Evolutionary conservation across 2,797 vertebrate genomes (phyloP), one percentile per base, ranked within the genome.

Genomic region (Acrossocheilus wenchowensis): DNA sequence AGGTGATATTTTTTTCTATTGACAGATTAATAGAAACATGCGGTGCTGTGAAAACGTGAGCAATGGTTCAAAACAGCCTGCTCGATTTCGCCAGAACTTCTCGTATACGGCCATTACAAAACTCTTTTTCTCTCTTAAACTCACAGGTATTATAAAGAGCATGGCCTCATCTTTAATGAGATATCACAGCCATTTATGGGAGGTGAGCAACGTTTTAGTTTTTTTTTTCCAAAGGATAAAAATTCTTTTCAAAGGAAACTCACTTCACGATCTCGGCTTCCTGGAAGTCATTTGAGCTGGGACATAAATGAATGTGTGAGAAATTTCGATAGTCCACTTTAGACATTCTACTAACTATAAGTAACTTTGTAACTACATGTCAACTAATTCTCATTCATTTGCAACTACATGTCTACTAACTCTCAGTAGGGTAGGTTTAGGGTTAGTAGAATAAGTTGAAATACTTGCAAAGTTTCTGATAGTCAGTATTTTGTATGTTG

Each of bases 51-150:
- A 83, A 81, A 64, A 82, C 34, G 23, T 68, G 50, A 85, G 52
- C 83, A 81, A 83, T 88, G 79, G 82, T 64, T 84, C 36, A 68
- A 84, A 90, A 75, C 57, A 4, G 66, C 83, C 78, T 39, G 52
- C 62, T 66, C 41, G 17, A 14, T 80, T 45, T 64, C 41, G 6
- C 6, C 19, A 68, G 45, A 71, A 21, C 80, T 82, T 81, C 21
- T 52, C 12, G n/a, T n/a, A 48, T 66, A 12, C n/a, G 34, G 60
- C 30, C 71, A 64, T 60, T 62, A 60, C 50, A 48, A 66, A 17
- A 23, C 36, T 66, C 30, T 21, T 41, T 66, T 39, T 39, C 74
- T 21, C 30, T 78, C 54, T 10, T 26, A 14, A 79, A 79, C 36
- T 79, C 77, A 15, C 36, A 34, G 84, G 14, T 62, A 66, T 57